A percentile compares a stretch with the other conserved stretches of the same genome.
Conservation (phyloP, 23 tunicate species). For the Botrylloides violaceus region DNA sequence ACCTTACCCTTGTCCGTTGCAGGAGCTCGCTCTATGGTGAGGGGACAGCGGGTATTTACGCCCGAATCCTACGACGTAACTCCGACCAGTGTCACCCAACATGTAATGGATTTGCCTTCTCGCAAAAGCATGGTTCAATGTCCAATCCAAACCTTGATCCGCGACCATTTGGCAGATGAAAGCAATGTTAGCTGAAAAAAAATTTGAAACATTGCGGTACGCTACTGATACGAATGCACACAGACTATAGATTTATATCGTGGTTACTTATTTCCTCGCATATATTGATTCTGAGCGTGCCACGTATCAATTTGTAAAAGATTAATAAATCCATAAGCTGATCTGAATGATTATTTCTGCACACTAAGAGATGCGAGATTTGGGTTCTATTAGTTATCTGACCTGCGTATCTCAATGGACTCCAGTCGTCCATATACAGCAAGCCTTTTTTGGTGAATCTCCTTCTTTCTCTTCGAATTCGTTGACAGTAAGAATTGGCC, state of each 20-base stretch:
- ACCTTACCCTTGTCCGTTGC: slow-evolving; percentile 15
- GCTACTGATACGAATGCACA: too few species aligned
- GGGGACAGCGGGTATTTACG: slow-evolving; percentile 60
- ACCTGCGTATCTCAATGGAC: slow-evolving; percentile 91
- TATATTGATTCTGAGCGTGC: too few species aligned
- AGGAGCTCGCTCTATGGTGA: slow-evolving; percentile 81
- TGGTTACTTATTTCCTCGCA: too few species aligned
- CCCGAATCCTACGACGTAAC: slow-evolving; percentile 80
- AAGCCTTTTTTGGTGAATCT: slow-evolving; percentile 68
- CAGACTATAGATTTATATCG: too few species aligned
- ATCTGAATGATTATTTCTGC: too few species aligned
- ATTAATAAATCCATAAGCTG: too few species aligned
- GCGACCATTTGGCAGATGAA: slow-evolving; percentile 76
- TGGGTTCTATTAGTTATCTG: too few species aligned
- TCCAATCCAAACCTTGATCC: slow-evolving; percentile 41
- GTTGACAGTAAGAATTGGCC: slow-evolving; percentile 31
- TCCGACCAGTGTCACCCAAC: slow-evolving; percentile 80
- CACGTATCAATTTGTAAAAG: too few species aligned
- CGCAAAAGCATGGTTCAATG: slow-evolving; percentile 21
- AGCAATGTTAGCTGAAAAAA: slow-evolving; percentile 65
- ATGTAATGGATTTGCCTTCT: slow-evolving; percentile 71
- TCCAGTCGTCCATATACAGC: slow-evolving; percentile 63
- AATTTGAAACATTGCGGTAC: too few species aligned
- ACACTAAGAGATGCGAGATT: too few species aligned
- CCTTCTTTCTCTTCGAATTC: slow-evolving; percentile 21